Evolutionary conservation across 2,797 vertebrate genomes (phyloP), one percentile per base, ranked within the genome.

Genomic region (Pangasius mekongensis): DNA sequence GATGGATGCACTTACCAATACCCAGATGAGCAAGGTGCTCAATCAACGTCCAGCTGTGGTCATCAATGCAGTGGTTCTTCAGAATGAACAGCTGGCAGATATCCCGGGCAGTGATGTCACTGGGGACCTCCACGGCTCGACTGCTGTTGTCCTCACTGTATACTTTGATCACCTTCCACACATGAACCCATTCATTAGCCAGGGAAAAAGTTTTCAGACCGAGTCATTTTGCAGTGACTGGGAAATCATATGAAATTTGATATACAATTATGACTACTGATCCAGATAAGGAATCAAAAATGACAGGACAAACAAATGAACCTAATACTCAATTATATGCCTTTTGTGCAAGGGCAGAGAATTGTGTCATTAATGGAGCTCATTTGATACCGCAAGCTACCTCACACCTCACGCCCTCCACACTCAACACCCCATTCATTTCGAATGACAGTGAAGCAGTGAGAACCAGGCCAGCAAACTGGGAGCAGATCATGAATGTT

Each of bases 41-140:
- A 95, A 98, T 98, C 74, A 99, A 95, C 11, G 98, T 99, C 98
- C 98, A 99, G 95, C 96, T 97, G 94, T 98, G 97, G 94, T 99
- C 98, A 93, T 99, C 97, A n/a, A 98, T 92, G 92, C 97, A 99
- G 92, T 97, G 97, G 93, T 97, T 98, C 96, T 98, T 99, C 95
- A 98, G 73, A 93, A 99, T 96, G 91, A 99, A 96, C 86, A 99
- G 94, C 92, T 99, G 98, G 92, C 98, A 99, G 71, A 99, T 94
- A 94, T 99, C 98, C 87, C 96, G 95, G 87, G 98, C 97, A 47
- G 96, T 98, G 93, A 98, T 95, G 93, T 99, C 98, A 94, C 95
- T 97, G 83, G 98, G 97, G 76, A 99, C 97, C 94, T 99, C 98
- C 88, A 99, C 94, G 36, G 98, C 96, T 94, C 97, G 96, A 95